These are phyloP conservation scores for Haemorhous mexicanus DNA, from an alignment of 2,113 vertebrate species.

Conservation along the genomic window DNA sequence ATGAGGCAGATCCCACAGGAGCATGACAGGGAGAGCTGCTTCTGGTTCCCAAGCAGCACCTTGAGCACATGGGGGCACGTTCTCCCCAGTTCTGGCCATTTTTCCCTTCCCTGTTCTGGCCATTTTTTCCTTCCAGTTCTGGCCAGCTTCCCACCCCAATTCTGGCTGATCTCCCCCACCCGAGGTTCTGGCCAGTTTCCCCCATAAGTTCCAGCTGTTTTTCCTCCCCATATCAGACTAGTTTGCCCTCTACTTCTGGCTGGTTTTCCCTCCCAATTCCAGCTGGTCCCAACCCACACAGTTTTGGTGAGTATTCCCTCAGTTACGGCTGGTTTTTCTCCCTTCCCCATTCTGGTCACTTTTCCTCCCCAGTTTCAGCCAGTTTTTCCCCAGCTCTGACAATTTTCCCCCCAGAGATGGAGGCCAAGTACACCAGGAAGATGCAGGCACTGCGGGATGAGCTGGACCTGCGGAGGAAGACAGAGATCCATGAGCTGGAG, in stretches of 20 bases:
- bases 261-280: background rate
- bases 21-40: background rate
- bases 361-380: background rate
- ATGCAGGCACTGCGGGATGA: conserved; percentile 76
- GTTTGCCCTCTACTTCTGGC: background rate
- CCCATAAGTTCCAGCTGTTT: background rate
- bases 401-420: conserved; percentile 74
- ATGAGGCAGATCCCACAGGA: background rate
- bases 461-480: conserved; percentile 80
- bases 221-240: background rate
- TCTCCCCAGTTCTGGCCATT: background rate
- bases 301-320: background rate
- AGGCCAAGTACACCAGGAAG: conserved; percentile 79
- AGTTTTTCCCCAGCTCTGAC: background rate
- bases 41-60: background rate
- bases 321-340: background rate
- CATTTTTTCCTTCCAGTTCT: background rate
- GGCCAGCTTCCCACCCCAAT: background rate
- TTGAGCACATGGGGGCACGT: background rate
- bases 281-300: background rate
- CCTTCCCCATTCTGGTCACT: background rate
- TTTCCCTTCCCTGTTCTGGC: background rate
- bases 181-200: background rate
- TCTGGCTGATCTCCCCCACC: background rate
- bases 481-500: conserved; percentile 76